phyloP scores from a whole-genome alignment of 2,113 vertebrate species.

The Hiodon alosoides region DNA sequence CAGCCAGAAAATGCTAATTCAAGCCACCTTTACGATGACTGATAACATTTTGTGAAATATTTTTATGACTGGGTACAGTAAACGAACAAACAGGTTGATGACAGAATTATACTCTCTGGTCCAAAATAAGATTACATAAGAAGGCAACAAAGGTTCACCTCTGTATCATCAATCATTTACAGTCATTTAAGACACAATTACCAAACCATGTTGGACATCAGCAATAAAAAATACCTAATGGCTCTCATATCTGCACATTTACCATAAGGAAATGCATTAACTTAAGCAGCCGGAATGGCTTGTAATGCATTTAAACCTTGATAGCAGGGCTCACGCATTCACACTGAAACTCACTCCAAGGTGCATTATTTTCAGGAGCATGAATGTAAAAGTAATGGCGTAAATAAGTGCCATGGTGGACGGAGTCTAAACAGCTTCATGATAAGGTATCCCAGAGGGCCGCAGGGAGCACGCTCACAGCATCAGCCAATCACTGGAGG shows the following conservation, averaged over 20 bases:
- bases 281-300: neutral
- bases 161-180: slow-evolving; percentile 57
- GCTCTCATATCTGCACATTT: neutral
- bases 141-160: slow-evolving; percentile 4
- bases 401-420: too few relatives aligned
- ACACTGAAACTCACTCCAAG: too few relatives aligned
- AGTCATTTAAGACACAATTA: slow-evolving; percentile 34
- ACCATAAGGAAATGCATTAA: neutral
- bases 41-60: neutral
- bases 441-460: too few relatives aligned
- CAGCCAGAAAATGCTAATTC: slow-evolving; percentile 19
- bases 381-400: too few relatives aligned
- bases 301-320: too few relatives aligned
- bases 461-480: too few relatives aligned
- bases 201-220: neutral
- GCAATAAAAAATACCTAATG: neutral
- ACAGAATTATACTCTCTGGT: neutral
- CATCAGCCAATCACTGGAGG: too few relatives aligned
- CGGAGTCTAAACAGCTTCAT: too few relatives aligned
- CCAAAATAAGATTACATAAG: neutral
- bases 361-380: too few relatives aligned
- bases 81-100: neutral
- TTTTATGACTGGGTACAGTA: neutral
- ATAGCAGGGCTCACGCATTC: too few relatives aligned
- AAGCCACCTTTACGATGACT: neutral